Evolutionary conservation across 2,113 vertebrate genomes (phyloP), one percentile per base, ranked within the genome.

Genomic region (Felis catus): DNA sequence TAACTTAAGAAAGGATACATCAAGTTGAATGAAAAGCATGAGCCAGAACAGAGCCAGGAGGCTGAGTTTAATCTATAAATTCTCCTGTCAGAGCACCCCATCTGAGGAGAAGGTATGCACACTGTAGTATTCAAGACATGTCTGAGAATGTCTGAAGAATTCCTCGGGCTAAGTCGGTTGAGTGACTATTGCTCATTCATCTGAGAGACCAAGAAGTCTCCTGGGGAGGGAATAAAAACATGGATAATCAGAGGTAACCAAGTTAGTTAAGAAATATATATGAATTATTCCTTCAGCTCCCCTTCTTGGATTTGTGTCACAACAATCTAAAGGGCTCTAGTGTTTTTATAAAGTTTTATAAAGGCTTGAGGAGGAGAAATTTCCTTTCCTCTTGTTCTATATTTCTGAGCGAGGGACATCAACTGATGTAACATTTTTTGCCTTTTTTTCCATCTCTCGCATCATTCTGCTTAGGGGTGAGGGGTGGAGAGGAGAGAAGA

Each of bases 131-230:
- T 96, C 70, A 78, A 82, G 55, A 25, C 65, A 58, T 51, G 70
- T 96, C 48, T 65, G 33, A 89, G 55, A 66, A 27, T 70, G 36
- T 90, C 68, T 87, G 25, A 97, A 80, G 84, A 86, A 61, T 55
- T 55, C 36, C 55, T 66, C 0, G 81, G 65, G 21, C 68, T 91
- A 76, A 86, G 84, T 74, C 16, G 1, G 74, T 68, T 66, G 65
- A 31, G 11, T 53, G 9, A 89, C 76, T 74, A 27, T 70, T 94
- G 23, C 66, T 94, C 65, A 53, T 81, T 95, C 41, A 89, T 79
- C 55, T 41, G 82, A 82, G 51, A 92, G 12, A 55, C 4, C 41
- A 79, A 73, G 16, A 73, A 70, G 79, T 18, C 31, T 73, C 36
- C 5, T 31, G 3, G 21, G 33, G 6, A 81, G 15, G 27, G 14